Evolutionary conservation across 2,888 invertebrate genomes (phyloP).

Genomic region (Dolomedes plantarius): DNA sequence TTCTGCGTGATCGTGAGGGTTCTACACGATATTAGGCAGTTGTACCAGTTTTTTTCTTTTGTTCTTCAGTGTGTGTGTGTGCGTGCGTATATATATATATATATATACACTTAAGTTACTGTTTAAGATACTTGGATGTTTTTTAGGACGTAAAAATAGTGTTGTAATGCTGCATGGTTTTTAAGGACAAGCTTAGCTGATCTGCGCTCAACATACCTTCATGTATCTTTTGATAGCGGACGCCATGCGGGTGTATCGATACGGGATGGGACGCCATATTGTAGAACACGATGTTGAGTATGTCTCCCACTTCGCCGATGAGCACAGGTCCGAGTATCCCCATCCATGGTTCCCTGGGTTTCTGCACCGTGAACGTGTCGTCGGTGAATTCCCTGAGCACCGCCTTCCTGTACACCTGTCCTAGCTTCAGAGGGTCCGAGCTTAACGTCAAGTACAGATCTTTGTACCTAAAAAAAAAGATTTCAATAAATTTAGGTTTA

Average conservation of each 20-base stretch:
- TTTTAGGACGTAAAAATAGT: no score
- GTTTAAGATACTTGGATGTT: no score
- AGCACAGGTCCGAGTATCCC: conserved; percentile 75
- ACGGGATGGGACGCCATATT: conserved; percentile 71
- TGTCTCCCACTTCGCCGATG: conserved; percentile 75
- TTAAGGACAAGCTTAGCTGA: no score
- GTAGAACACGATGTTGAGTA: conserved; percentile 66
- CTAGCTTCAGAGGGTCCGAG: conserved; percentile 63
- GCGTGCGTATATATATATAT: no score
- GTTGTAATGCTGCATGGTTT: no score
- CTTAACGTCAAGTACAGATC: conserved; percentile 51
- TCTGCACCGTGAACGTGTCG: conserved; percentile 65
- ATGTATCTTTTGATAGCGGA: conserved; percentile 69
- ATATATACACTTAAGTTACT: no score
- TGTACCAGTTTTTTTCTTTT: no score
- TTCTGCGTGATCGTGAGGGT: no score
- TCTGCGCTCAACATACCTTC: no score
- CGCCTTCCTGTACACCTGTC: conserved; percentile 71
- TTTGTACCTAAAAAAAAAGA: conserved; percentile 29
- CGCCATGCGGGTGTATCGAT: conserved; percentile 72
- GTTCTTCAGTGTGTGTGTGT: no score
- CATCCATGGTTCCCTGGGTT: conserved; percentile 63
- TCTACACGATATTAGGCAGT: no score
- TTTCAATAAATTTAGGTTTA: no score
- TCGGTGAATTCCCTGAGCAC: conserved; percentile 72